These are phyloP conservation scores for Andrena praecox DNA, from an alignment of 2,888 invertebrate genomes.

Conservation along the genomic window DNA sequence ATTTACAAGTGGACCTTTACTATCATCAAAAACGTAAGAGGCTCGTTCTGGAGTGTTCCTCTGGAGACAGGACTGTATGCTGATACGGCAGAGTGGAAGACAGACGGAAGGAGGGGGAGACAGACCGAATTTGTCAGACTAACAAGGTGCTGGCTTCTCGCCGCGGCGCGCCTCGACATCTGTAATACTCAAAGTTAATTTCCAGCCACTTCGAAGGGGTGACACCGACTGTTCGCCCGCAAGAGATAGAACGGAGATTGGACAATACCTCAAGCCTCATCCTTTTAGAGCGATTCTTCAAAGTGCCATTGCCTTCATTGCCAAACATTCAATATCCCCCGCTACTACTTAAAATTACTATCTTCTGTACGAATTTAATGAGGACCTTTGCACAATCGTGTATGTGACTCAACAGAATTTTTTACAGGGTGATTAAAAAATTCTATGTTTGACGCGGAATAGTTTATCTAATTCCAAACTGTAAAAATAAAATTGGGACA, in stretches of 20 bases:
- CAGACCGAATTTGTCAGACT: constrained; percentile 82
- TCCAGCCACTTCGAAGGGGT: constrained; percentile 68
- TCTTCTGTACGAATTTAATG: neutral
- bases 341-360: neutral
- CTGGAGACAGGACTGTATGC: constrained; percentile 46
- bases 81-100: constrained; percentile 58
- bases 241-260: constrained; percentile 37
- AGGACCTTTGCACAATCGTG: too few relatives aligned
- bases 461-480: too few relatives aligned
- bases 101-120: constrained; percentile 71
- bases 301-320: neutral
- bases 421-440: too few relatives aligned
- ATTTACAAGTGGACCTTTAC: constrained; percentile 35
- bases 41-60: constrained; percentile 38
- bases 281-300: constrained; percentile 6
- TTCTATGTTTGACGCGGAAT: too few relatives aligned
- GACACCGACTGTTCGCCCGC: constrained; percentile 59
- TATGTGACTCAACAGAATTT: too few relatives aligned
- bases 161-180: constrained; percentile 80
- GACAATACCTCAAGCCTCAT: constrained; percentile 25
- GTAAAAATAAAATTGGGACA: too few relatives aligned
- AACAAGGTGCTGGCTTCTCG: constrained; percentile 83
- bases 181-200: constrained; percentile 83
- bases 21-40: constrained; percentile 37
- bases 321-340: neutral